phyloP scores from a whole-genome alignment of 2,797 vertebrate species.

The Xenops minutus region DNA sequence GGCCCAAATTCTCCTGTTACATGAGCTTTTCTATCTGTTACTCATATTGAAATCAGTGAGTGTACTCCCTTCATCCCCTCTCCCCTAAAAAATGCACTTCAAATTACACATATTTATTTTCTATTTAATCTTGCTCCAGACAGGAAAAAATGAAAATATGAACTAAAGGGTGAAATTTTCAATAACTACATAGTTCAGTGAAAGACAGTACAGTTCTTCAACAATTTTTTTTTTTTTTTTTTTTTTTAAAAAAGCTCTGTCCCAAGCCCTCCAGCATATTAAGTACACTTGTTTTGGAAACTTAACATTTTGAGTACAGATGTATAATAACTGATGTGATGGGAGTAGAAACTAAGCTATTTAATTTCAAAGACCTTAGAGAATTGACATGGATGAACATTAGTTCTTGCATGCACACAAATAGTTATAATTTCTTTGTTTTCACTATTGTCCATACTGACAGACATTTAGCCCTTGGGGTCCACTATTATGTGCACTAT shows the following conservation, averaged over 20 bases:
- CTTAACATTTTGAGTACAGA: not conserved
- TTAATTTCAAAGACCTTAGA: conserved; percentile 50
- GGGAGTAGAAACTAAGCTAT: not conserved
- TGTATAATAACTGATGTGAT: not conserved
- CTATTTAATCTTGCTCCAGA: not conserved
- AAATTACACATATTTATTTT: not conserved
- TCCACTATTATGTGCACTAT: conserved; percentile 51
- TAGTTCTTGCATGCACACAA: conserved; percentile 4
- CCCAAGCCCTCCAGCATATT: not conserved
- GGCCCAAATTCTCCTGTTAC: not conserved
- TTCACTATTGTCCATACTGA: conserved; percentile 60
- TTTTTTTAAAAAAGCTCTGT: not conserved
- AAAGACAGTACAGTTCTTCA: not conserved
- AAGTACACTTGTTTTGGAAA: not conserved
- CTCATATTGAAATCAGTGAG: not conserved
- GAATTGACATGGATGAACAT: conserved; percentile 37
- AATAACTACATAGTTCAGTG: not conserved
- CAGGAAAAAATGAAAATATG: not conserved
- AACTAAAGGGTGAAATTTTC: not conserved
- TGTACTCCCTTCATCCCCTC: not conserved
- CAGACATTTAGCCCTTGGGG: conserved; percentile 67
- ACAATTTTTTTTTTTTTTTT: too few relatives aligned
- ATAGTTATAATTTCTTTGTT: conserved; percentile 61
- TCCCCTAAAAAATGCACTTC: fast-evolving
- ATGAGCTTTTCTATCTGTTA: not conserved